Base-by-base conservation (phyloP, 1,140 invertebrate species). In the Drosophila nigromelanica region DNA sequence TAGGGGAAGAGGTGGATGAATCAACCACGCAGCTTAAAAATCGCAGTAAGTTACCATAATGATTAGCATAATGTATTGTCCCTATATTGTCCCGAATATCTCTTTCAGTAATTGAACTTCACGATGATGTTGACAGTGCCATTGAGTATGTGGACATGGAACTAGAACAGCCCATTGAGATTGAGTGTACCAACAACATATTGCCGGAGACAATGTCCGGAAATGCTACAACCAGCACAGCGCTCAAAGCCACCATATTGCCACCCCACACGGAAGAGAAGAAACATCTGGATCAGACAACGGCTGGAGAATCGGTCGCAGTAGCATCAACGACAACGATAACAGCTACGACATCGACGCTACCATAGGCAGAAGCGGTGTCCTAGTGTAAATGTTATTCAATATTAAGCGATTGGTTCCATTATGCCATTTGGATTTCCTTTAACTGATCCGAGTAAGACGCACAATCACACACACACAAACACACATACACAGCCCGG, bases 111-210 rank as follows among this genome's bases (percentile, higher is more conserved):
- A 80, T 87, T 60, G 90, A 91, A 69, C 71, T 91, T 39, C 63
- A 87, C 37, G 73, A 78, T 3, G 90, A 90, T 45, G 90, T 89
- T 43, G 89, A 90, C 24, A 86, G 73, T 24, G 81, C 90, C 52
- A 89, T 91, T 48, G 90, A 91, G 71, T 91, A 91, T 45, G 85
- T 91, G 51, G 90, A 91, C 52, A 89, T 89, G 83, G 83, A 89
- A n/a, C 42, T 89, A 21, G 83, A 89, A 43, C 83, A 89, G 67
- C 83, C 83, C 11, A 80, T 89, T 21, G 83, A 89, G 61, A 89
- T 89, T n/a, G 73, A 89, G 42, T 75, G 85, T 64, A 89, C 66
- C 55, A 78, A 60, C 61, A 83, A 82, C 64, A 73, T 87, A 73
- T 78, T 78, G 21, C 68, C 76, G 15, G 79, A 86, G 48, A 35